These are phyloP conservation scores for Rhogogaster chlorosoma DNA, from an alignment of 2,888 invertebrate species.

Conservation along the genomic window DNA sequence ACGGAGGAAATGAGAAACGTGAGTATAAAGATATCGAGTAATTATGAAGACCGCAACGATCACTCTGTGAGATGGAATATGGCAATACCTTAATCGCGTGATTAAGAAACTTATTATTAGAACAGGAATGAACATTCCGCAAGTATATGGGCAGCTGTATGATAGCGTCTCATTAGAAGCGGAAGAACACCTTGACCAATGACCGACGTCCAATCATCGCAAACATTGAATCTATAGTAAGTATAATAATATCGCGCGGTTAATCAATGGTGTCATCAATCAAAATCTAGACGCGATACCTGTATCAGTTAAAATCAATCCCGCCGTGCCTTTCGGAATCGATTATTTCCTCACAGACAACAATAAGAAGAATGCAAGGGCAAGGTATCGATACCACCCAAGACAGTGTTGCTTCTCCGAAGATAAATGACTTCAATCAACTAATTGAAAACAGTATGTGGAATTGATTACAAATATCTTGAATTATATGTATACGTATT, in stretches of 20 bases:
- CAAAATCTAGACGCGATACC: conserved; percentile 42
- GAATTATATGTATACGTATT: not conserved
- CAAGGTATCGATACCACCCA: conserved; percentile 31
- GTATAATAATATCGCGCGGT: conserved; percentile 27
- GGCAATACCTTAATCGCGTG: conserved; percentile 23
- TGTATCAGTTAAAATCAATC: conserved; percentile 13
- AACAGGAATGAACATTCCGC: conserved; percentile 2
- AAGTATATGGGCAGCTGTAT: not conserved
- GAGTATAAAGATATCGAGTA: conserved; percentile 35
- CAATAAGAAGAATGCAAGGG: conserved; percentile 29
- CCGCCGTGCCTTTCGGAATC: conserved; percentile 22
- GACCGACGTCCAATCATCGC: conserved; percentile 25
- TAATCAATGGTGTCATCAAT: conserved; percentile 49
- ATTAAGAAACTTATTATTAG: conserved; percentile 17
- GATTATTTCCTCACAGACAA: conserved; percentile 14
- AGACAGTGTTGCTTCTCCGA: conserved; percentile 14
- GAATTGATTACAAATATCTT: conserved; percentile 16
- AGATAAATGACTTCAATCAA: conserved; percentile 33
- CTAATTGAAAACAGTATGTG: conserved; percentile 14
- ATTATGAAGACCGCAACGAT: conserved; percentile 21
- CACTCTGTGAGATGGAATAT: not conserved
- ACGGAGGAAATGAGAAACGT: conserved; percentile 27
- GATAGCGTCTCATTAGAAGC: not conserved
- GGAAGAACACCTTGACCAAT: conserved; percentile 43
- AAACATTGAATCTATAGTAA: conserved; percentile 15